Evolutionary conservation across 2,113 vertebrate genomes (phyloP).

Genomic region (Pelecanus crispus): DNA sequence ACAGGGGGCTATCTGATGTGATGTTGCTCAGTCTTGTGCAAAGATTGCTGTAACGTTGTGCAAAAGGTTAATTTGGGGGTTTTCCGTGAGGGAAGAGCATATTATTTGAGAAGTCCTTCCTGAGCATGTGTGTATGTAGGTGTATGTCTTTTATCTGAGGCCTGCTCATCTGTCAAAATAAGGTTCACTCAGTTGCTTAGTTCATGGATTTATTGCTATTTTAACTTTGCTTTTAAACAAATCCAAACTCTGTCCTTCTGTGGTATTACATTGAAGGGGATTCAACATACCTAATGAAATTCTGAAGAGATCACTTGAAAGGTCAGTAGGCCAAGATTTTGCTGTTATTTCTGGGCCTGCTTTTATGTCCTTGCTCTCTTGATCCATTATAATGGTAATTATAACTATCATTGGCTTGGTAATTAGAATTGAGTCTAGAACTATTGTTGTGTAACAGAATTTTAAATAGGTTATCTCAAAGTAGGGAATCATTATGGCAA

Average conservation of each 20-base stretch:
- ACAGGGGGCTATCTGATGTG: neutral
- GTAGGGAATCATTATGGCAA: neutral
- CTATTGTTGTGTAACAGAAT: slow-evolving; percentile 54
- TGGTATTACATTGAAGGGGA: neutral
- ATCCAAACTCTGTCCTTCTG: neutral
- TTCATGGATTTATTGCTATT: neutral
- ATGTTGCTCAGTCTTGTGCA: neutral
- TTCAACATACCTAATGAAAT: neutral
- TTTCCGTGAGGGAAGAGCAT: neutral
- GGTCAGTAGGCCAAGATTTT: neutral
- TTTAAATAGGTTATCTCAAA: slow-evolving; percentile 41
- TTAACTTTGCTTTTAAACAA: neutral
- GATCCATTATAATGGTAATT: neutral
- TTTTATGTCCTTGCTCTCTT: neutral
- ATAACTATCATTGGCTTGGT: neutral
- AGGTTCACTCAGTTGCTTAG: neutral
- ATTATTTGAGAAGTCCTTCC: neutral
- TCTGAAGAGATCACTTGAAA: neutral
- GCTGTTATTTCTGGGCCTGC: neutral
- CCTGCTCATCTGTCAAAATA: neutral
- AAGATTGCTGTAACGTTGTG: neutral
- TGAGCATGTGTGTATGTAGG: neutral
- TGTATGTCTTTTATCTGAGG: neutral
- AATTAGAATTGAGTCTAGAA: slow-evolving; percentile 14
- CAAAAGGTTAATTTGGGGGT: neutral